Evolutionary conservation across 2,888 invertebrate species (phyloP).

Genomic region (Dichetophora obliterata): DNA sequence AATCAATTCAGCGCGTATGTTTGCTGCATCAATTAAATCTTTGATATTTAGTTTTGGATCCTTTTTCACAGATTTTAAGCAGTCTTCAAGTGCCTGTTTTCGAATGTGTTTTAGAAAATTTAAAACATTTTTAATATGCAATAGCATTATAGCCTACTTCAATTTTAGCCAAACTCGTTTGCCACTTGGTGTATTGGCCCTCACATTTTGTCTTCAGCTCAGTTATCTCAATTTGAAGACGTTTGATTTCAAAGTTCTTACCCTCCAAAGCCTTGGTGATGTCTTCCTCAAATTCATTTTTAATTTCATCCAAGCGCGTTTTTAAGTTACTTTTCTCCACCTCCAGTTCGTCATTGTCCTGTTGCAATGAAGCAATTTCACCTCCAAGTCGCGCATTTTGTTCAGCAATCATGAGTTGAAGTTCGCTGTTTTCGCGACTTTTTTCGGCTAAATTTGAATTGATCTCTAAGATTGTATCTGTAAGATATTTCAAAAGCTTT

Average conservation of each 20-base stretch:
- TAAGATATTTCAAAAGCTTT: conserved; percentile 2
- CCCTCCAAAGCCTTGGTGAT: conserved; percentile 62
- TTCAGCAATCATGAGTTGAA: conserved; percentile 68
- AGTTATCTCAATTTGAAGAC: conserved; percentile 63
- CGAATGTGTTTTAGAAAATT: not conserved
- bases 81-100: conserved; percentile 70
- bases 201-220: conserved; percentile 60
- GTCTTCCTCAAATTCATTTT: conserved; percentile 66
- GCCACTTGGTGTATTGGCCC: conserved; percentile 61
- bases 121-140: not conserved
- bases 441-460: conserved; percentile 72
- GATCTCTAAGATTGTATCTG: conserved; percentile 71
- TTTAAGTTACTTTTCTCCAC: conserved; percentile 67
- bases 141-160: conserved; percentile 53
- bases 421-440: conserved; percentile 72
- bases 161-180: conserved; percentile 65
- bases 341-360: conserved; percentile 72
- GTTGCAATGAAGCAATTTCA: conserved; percentile 74
- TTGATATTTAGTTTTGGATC: conserved; percentile 69
- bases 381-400: conserved; percentile 71
- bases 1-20: conserved; percentile 74
- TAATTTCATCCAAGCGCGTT: conserved; percentile 62
- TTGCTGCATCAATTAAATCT: conserved; percentile 73
- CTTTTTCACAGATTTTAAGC: conserved; percentile 69
- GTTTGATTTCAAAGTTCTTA: conserved; percentile 65